Base-by-base conservation (phyloP, 2,888 invertebrate genomes). In the Quadroppia sp. region DNA sequence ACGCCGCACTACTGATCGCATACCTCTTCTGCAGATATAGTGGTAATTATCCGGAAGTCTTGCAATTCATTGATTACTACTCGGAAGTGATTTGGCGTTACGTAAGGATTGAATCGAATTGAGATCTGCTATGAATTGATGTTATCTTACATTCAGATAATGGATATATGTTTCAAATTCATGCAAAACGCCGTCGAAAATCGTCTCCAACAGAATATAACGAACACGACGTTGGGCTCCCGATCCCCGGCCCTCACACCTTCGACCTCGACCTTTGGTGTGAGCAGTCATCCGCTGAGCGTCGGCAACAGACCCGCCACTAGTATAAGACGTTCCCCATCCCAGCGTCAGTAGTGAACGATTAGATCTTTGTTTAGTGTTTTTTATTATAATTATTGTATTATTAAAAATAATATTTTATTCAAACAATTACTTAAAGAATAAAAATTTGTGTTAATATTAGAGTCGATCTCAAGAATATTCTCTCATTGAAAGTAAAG, bases 21-120 rank as follows among this genome's bases (percentile, higher is more conserved):
- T 75, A 75, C 42, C 53, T 59, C n/a, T 48, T 59, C 36, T 28
- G 30, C 48, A 64, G 75, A 28, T 73, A 69, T 67, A 42, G 45
- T 23, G 75, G 75, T 17, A 75, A 70, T 69, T 61, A 73, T 36
- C 75, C 75, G 23, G 71, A 74, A 25, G 67, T 74, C n/a, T 48
- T 75, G n/a, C 23, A 53, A 17, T 30, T 71, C 17, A 32, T 75
- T 9, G 75, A 75, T 48, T 23, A n/a, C 9, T 67, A 40, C 25
- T 40, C 72, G 28, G 75, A 75, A 70, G 3, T 45, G 7, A 53
- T 75, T 30, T 75, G 75, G 75, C 36, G 50, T 50, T 73, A 73
- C 30, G 75, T 74, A 74, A 74, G 74, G 53, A 13, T 20, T 3
- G 4, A n/a, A 30, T 2, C 45, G 6, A 50, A 50, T 9, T 7